phyloP scores from a whole-genome alignment of 2,888 invertebrate genomes.

The Archips crataeganus region DNA sequence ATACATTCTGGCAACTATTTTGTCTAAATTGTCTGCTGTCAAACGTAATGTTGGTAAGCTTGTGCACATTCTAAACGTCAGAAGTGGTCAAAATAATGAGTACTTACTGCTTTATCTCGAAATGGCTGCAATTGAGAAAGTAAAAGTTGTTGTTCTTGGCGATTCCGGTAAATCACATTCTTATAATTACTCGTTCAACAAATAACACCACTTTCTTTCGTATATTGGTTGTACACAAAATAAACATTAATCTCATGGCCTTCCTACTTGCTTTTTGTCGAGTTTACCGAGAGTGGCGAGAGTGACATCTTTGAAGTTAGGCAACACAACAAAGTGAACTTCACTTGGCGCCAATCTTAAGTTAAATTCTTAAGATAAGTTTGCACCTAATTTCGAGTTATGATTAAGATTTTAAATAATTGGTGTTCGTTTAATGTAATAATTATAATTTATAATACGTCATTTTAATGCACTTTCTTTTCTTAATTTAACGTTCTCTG shows the following conservation, averaged over 20 bases:
- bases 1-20: constrained; percentile 29
- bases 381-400: background rate
- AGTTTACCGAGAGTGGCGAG: constrained; percentile 73
- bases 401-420: background rate
- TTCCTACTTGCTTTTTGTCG: constrained; percentile 62
- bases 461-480: too few relatives aligned
- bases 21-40: background rate
- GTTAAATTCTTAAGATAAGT: constrained; percentile 1
- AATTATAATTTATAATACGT: too few relatives aligned
- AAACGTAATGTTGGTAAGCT: constrained; percentile 16
- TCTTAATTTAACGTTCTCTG: too few relatives aligned
- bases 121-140: constrained; percentile 95
- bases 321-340: constrained; percentile 57
- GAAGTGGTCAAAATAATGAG: constrained; percentile 58
- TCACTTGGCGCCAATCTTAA: constrained; percentile 54
- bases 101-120: constrained; percentile 64
- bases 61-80: constrained; percentile 35
- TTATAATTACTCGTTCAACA: constrained; percentile 43
- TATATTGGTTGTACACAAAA: constrained; percentile 34
- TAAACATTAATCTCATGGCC: constrained; percentile 32
- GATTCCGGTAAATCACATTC: constrained; percentile 90
- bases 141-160: constrained; percentile 95
- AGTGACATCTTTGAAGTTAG: constrained; percentile 68
- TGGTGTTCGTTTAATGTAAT: too few relatives aligned
- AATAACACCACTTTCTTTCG: constrained; percentile 43